A percentile compares a stretch with the other conserved stretches of the same genome.
Evolutionary conservation across 1,140 invertebrate species (phyloP).

Genomic region (Brachionus sp.): DNA sequence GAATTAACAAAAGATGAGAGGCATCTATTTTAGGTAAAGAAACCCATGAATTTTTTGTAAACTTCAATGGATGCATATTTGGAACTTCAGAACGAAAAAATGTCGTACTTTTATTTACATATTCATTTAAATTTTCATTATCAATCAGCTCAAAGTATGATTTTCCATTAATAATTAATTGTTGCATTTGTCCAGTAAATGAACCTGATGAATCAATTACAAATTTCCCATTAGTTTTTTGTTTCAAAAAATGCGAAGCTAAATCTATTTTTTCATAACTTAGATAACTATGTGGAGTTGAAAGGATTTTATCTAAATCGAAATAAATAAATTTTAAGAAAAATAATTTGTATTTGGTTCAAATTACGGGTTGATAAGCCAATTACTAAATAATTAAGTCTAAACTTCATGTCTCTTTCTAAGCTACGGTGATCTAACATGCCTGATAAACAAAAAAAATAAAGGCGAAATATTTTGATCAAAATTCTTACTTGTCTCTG

Average conservation of each 20-base stretch:
- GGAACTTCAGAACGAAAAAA: conserved; percentile 41
- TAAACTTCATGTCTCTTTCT: conserved; percentile 5
- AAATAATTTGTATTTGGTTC: neutral
- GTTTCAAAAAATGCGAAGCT: neutral
- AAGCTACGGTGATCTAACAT: neutral
- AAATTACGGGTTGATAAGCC: conserved; percentile 11
- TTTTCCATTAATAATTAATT: conserved; percentile 29
- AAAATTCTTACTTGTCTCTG: conserved; percentile 46
- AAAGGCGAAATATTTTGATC: neutral
- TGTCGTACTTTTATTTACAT: neutral
- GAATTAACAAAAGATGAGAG: conserved; percentile 48
- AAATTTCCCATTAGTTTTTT: neutral
- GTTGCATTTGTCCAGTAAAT: conserved; percentile 39
- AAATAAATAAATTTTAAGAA: neutral
- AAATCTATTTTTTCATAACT: neutral
- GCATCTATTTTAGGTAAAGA: conserved; percentile 48
- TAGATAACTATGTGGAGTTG: neutral
- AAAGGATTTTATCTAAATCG: neutral
- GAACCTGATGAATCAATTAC: neutral
- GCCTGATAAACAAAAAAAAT: neutral
- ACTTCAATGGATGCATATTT: conserved; percentile 50
- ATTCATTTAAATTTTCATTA: neutral
- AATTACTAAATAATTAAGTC: conserved; percentile 17
- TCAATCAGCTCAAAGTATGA: conserved; percentile 39
- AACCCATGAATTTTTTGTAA: conserved; percentile 49